Evolutionary conservation across 2,888 invertebrate species (phyloP).

Genomic region (Ornithoptera alexandrae): DNA sequence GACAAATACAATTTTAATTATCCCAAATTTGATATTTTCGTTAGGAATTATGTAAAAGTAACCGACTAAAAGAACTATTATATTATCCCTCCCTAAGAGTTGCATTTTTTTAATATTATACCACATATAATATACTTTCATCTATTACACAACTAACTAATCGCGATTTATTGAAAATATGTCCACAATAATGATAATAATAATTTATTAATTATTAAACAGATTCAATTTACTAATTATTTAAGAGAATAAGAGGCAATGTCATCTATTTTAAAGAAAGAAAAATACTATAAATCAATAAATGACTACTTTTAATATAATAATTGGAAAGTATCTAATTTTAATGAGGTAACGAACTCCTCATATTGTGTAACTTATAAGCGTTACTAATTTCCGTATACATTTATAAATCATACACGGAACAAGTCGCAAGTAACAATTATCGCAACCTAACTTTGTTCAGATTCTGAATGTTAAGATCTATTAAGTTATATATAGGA

Average conservation of each 20-base stretch:
- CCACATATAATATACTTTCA: no score
- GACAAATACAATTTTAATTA: no score
- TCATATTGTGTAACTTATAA: background rate
- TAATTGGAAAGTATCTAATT: background rate
- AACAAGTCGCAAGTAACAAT: background rate
- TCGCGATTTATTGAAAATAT: no score
- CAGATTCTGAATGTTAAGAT: background rate
- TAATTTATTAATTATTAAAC: no score
- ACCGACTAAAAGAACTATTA: no score
- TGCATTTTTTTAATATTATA: no score
- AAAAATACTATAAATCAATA: no score
- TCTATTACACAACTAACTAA: no score
- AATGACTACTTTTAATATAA: background rate
- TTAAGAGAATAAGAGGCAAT: background rate
- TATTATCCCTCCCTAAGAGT: no score
- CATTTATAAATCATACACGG: background rate
- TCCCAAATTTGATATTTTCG: no score
- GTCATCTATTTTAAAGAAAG: background rate
- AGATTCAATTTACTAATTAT: background rate
- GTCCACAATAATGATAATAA: no score
- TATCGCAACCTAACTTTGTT: background rate
- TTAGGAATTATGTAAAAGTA: no score
- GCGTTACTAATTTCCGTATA: background rate
- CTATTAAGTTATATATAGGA: background rate
- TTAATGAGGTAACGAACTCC: background rate